Base-by-base conservation (phyloP, 2,888 invertebrate genomes). In the Ptychoptera albimana region DNA sequence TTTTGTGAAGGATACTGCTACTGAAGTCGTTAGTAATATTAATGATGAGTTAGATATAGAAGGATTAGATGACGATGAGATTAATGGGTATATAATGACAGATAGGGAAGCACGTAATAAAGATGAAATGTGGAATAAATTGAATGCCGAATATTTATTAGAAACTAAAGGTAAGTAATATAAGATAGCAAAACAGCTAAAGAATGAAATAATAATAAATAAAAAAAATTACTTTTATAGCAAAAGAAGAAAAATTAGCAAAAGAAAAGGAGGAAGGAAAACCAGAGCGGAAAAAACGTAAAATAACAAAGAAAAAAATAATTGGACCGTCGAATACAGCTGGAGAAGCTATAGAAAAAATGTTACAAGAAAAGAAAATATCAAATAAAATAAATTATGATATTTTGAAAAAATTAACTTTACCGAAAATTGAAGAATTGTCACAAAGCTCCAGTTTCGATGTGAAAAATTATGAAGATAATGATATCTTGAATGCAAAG, bases 381-480 rank as follows among this genome's bases (percentile, higher is more conserved):
- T 97, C 97, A 3, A 80, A 78, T 5, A 98, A 98, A 72, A 94
- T 98, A 45, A 96, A 98, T 66, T 98, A 98, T 58, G 96, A 97
- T 53, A 94, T 96, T 35, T 67, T 97, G 47, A 86, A 85, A 62
- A 85, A 82, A 53, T 67, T 94, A 45, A 65, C 62, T 6, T 60
- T 38, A 35, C 49, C 51, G 23, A 47, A 48, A 12, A 30, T 15
- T 13, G 14, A 2, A 14, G 40, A 36, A n/a, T n/a, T n/a, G n/a
- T n/a, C n/a, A 40, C 13, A 16, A 2, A 15, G n/a, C 8, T 9
- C 6, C 39, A 30, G 1, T 15, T 8, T 36, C 7, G 38, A 31
- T 31, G n/a, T 11, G 7, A 31, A n/a, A 34, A 2, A 34, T 12
- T 30, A 8, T 9, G 39, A 11, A n/a, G 39, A 39, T 16, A 23